phyloP scores from a whole-genome alignment of 2,797 vertebrate genomes.

The Gallinago solitaria region DNA sequence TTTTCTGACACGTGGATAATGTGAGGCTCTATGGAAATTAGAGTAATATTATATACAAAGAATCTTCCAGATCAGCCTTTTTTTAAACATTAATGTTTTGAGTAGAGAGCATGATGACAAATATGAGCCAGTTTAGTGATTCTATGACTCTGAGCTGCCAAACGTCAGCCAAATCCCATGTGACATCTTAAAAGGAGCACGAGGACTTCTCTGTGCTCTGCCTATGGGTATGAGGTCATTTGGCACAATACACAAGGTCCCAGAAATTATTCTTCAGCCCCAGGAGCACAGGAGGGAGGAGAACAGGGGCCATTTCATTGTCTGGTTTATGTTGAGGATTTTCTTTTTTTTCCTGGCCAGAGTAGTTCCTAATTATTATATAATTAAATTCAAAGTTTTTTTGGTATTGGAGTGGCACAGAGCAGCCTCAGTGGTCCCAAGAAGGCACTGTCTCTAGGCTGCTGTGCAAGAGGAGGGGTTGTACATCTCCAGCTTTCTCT shows the following conservation, averaged over 20 bases:
- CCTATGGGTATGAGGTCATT: not conserved
- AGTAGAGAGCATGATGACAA: not conserved
- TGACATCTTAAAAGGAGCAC: not conserved
- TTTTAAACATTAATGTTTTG: not conserved
- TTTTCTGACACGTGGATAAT: not conserved
- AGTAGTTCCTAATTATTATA: not conserved
- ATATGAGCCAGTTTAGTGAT: not conserved
- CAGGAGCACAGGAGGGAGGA: not conserved
- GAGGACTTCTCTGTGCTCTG: not conserved
- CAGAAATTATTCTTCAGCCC: not conserved
- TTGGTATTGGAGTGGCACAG: not conserved
- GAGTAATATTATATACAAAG: not conserved
- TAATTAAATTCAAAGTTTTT: not conserved
- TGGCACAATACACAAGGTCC: not conserved
- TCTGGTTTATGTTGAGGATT: not conserved
- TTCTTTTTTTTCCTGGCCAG: not conserved
- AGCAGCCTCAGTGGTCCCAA: not conserved
- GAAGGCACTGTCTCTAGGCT: not conserved
- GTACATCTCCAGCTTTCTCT: not conserved
- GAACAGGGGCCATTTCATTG: not conserved
- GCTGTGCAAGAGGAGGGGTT: not conserved
- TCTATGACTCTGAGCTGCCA: not conserved
- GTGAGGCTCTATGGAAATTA: not conserved
- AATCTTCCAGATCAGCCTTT: not conserved
- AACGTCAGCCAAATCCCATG: not conserved